Evolutionary conservation across 1,140 invertebrate species (phyloP).

Genomic region (Semibalanus balanoides): DNA sequence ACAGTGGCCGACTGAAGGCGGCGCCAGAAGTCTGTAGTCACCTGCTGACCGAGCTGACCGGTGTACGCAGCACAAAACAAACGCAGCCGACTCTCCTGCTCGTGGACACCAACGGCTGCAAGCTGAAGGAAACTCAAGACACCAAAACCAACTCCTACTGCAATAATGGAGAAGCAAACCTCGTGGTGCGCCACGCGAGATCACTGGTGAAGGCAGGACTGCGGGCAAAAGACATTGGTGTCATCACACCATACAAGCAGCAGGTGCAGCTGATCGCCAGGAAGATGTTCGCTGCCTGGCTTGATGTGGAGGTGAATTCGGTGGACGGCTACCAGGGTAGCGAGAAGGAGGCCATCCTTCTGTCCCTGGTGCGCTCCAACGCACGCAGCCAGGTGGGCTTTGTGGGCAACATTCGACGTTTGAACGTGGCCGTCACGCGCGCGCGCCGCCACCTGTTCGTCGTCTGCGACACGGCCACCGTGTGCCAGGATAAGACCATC

Average conservation of each 20-base stretch:
- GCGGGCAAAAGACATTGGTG: conserved; percentile 36
- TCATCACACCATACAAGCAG: conserved; percentile 44
- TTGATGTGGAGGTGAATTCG: conserved; percentile 38
- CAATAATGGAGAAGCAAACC: conserved; percentile 42
- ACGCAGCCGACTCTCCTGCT: conserved; percentile 32
- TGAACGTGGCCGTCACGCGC: conserved; percentile 48
- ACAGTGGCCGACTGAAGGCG: conserved; percentile 33
- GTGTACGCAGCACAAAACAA: conserved; percentile 29
- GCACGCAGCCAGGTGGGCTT: conserved; percentile 41
- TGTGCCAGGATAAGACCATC: conserved; percentile 35
- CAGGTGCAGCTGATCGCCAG: conserved; percentile 33
- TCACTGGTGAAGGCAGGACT: conserved; percentile 35
- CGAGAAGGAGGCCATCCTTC: conserved; percentile 39
- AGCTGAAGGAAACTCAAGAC: conserved; percentile 34
- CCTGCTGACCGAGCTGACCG: conserved; percentile 35
- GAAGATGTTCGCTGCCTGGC: conserved; percentile 26
- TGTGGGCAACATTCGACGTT: conserved; percentile 40
- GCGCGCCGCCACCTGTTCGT: conserved; percentile 41
- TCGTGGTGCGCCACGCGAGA: conserved; percentile 36
- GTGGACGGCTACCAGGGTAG: conserved; percentile 46
- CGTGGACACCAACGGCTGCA: conserved; percentile 43
- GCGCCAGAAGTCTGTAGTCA: conserved; percentile 35
- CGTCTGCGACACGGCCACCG: conserved; percentile 40
- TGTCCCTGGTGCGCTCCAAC: conserved; percentile 36
- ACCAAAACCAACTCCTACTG: conserved; percentile 39